These are phyloP conservation scores for Cerceris rybyensis DNA, from an alignment of 2,888 invertebrate species.

Conservation along the genomic window DNA sequence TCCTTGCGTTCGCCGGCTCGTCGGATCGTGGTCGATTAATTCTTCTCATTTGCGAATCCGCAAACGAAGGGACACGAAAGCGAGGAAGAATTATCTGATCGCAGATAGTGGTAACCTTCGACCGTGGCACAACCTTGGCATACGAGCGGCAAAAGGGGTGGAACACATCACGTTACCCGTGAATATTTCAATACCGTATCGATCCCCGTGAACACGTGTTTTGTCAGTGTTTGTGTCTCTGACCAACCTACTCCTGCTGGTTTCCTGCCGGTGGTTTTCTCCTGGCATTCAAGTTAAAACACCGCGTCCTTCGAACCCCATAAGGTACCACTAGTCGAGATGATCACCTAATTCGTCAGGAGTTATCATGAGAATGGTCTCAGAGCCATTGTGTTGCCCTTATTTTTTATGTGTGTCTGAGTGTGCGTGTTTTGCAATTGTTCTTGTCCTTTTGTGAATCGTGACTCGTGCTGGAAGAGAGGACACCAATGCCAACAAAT, in stretches of 20 bases:
- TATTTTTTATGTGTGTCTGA: conserved; percentile 2
- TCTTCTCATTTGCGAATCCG: background rate
- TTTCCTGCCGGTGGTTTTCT: background rate
- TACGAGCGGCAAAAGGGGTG: conserved; percentile 18
- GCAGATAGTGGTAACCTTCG: conserved; percentile 46
- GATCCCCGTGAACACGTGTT: conserved; percentile 57
- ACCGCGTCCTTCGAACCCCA: background rate
- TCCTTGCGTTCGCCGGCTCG: background rate
- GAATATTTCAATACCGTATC: conserved; percentile 66
- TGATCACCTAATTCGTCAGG: background rate
- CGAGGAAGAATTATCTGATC: conserved; percentile 1
- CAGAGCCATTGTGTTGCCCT: background rate
- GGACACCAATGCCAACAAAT: background rate
- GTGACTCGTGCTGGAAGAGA: background rate
- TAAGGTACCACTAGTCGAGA: background rate
- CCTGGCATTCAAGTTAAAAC: background rate
- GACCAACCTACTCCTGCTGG: background rate
- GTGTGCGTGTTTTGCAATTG: background rate
- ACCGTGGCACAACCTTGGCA: conserved; percentile 51
- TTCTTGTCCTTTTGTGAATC: conserved; percentile 14
- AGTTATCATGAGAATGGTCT: background rate
- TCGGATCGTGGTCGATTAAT: background rate
- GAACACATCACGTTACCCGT: conserved; percentile 47
- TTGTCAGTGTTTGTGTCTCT: conserved; percentile 45
- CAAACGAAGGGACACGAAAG: background rate